phyloP scores from a whole-genome alignment of 2,797 vertebrate species.

The Acanthurus lineatus region DNA sequence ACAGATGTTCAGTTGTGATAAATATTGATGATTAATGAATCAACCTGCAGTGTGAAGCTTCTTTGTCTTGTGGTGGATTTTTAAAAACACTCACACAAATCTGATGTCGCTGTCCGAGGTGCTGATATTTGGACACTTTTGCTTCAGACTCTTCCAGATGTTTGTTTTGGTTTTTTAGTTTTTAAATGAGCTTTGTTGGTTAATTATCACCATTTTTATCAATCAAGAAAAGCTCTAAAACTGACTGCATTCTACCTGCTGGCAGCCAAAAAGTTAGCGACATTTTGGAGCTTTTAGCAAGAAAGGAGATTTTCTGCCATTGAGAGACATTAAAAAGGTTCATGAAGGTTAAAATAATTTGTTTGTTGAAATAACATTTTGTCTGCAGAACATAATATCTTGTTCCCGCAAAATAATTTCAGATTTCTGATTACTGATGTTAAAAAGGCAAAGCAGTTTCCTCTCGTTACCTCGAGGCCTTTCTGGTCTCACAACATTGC shows the following conservation, averaged over 20 bases:
- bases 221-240: background rate
- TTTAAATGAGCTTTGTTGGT: background rate
- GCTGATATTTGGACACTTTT: background rate
- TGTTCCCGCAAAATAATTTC: background rate
- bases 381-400: background rate
- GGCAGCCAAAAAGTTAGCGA: background rate
- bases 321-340: background rate
- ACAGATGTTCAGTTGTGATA: background rate
- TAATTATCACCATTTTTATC: background rate
- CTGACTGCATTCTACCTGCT: background rate
- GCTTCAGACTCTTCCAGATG: background rate
- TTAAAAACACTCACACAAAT: too few species aligned
- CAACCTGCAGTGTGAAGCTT: background rate
- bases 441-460: background rate
- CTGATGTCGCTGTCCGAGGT: constrained; percentile 25
- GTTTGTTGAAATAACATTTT: background rate
- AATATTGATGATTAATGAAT: background rate
- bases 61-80: background rate
- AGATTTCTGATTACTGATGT: background rate
- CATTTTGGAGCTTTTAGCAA: background rate
- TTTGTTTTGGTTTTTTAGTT: background rate
- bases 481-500: background rate
- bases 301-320: background rate
- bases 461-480: constrained; percentile 8
- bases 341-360: background rate